These are phyloP conservation scores for Baryphthengus martii DNA, from an alignment of 2,113 vertebrate genomes.

Conservation along the genomic window DNA sequence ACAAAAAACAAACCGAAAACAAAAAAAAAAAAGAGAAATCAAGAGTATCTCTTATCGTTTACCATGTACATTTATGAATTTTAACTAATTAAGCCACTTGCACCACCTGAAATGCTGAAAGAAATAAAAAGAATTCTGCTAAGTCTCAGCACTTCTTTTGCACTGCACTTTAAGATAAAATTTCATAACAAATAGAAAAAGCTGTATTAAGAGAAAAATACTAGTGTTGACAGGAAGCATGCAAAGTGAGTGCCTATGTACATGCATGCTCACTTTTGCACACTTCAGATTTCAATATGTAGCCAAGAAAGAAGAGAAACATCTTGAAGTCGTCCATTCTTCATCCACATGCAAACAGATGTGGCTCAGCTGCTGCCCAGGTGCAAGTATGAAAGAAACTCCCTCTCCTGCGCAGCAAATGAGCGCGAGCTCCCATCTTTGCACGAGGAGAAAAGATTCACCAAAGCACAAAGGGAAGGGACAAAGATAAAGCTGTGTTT, in stretches of 20 bases:
- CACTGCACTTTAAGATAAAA: background rate
- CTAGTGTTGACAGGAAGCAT: background rate
- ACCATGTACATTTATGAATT: background rate
- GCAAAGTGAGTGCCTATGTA: background rate
- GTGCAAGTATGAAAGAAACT: background rate
- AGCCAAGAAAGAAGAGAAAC: background rate
- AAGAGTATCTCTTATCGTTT: background rate
- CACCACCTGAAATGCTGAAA: background rate
- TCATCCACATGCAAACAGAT: background rate
- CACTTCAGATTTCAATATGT: background rate
- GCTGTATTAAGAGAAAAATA: background rate
- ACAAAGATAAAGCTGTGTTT: background rate
- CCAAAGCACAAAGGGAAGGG: background rate
- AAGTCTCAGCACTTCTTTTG: background rate
- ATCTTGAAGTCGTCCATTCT: background rate
- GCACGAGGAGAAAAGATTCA: background rate
- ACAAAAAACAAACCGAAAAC: no score
- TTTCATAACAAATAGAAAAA: background rate
- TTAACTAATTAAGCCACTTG: background rate
- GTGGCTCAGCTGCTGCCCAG: slow-evolving; percentile 10
- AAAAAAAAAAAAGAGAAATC: no score
- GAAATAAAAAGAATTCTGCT: background rate
- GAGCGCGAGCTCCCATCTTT: background rate
- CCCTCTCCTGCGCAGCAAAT: background rate
- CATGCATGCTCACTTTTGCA: background rate